Base-by-base conservation (phyloP, 2,113 vertebrate genomes). In the Calypte anna region DNA sequence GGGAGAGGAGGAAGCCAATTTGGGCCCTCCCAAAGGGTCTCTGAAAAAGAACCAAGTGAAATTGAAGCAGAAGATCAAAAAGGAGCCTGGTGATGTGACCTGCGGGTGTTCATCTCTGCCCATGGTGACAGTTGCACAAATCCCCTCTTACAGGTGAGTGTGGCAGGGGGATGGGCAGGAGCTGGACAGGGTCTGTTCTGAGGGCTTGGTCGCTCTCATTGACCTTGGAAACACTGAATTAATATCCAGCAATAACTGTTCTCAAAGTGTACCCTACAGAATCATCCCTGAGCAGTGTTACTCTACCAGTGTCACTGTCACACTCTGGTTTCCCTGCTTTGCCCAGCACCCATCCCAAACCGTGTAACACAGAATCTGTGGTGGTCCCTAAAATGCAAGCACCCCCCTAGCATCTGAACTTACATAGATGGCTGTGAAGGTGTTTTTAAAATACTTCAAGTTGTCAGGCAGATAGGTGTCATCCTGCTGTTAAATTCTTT, bases 1-100 rank as follows among this genome's bases (percentile, higher is more conserved):
- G 57, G 96, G 93, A 4, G 97, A 97, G 63, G 98, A 98, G 57
- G 97, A 95, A 15, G 82, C 66, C 67, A 70, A 9, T 74, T 83
- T 82, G 19, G 61, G 89, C 44, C 58, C 93, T 68, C 95, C 88
- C 40, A 98, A 97, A 70, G 97, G 84, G 30, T 83, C 81, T 58
- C 88, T 97, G 77, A 98, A 98, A 96, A 99, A 98, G 94, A 98
- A 83, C 79, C 97, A 97, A 92, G 76, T 96, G 77, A 98, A 98
- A 90, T 95, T 93, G 91, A 99, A 99, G 96, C 99, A 98, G 84
- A 99, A 99, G 97, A 98, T 98, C 91, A 99, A 98, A 95, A 99
- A 98, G 67, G 96, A 98, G 87, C 96, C 96, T 36, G 75, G 97
- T 67, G 98, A 98, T 4, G 73, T 96, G 40, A 68, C 95, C 50